These are phyloP conservation scores for Linnaemya tessellans DNA, from an alignment of 2,888 invertebrate species.

Conservation along the genomic window DNA sequence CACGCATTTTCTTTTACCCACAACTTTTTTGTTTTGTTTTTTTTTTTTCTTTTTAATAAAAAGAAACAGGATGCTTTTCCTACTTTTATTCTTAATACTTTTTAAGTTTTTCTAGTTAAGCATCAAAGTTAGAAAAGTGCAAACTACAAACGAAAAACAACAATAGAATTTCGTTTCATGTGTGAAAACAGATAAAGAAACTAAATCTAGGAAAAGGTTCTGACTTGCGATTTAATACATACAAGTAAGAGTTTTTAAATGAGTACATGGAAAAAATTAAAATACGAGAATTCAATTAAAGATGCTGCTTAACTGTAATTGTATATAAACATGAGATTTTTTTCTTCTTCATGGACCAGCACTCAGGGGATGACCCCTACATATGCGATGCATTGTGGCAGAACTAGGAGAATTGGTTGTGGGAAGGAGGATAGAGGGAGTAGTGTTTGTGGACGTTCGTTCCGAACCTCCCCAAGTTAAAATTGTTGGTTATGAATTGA, in stretches of 20 bases:
- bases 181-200: conserved; percentile 63
- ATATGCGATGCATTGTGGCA: no score
- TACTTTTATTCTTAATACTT: conserved; percentile 18
- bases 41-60: not conserved
- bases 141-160: conserved; percentile 15
- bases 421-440: no score
- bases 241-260: not conserved
- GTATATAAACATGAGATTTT: no score
- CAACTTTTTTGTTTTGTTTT: conserved; percentile 42
- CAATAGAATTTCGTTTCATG: conserved; percentile 64
- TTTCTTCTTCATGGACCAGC: no score
- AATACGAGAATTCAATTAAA: no score
- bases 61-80: conserved; percentile 33
- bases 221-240: not conserved
- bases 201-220: conserved; percentile 21
- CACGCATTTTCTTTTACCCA: conserved; percentile 76
- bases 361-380: no score
- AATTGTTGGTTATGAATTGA: no score
- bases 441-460: no score
- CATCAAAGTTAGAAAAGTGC: conserved; percentile 31
- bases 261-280: no score
- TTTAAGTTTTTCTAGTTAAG: conserved; percentile 16
- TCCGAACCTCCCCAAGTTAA: no score
- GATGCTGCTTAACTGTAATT: no score
- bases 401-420: no score